Conservation (phyloP, 2,797 vertebrate genomes). For the Oreochromis mossambicus region DNA sequence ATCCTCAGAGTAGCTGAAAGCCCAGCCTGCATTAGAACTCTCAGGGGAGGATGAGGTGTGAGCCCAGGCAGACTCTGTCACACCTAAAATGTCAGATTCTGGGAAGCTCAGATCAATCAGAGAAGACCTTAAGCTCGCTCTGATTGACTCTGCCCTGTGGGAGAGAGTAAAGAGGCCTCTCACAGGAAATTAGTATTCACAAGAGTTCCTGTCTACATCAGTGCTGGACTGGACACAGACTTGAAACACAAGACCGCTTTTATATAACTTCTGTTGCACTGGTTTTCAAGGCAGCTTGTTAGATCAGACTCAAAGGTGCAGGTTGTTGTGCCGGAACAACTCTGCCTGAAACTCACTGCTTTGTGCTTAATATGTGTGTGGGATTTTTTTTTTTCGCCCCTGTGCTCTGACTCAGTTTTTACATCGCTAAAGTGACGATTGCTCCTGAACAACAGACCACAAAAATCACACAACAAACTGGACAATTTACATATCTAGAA, state of each 20-base stretch:
- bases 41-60: neutral
- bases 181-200: conserved; percentile 57
- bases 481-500: neutral
- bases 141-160: conserved; percentile 52
- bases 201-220: conserved; percentile 22
- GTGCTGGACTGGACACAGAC: neutral
- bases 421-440: neutral
- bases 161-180: conserved; percentile 21
- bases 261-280: neutral
- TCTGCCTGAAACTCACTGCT: neutral
- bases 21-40: neutral
- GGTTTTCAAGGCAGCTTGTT: neutral
- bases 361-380: neutral
- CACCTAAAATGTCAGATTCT: conserved; percentile 55
- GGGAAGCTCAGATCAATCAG: conserved; percentile 52
- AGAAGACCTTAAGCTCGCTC: conserved; percentile 33
- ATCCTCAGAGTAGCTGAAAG: neutral
- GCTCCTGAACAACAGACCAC: neutral
- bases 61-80: conserved; percentile 8
- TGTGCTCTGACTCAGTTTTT: neutral
- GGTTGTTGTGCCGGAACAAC: neutral
- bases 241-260: conserved; percentile 12
- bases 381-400: neutral
- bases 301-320: neutral
- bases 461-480: neutral